Evolutionary conservation across 2,797 vertebrate genomes (phyloP), one percentile per base, ranked within the genome.

Genomic region (Sebastes steindachneri): DNA sequence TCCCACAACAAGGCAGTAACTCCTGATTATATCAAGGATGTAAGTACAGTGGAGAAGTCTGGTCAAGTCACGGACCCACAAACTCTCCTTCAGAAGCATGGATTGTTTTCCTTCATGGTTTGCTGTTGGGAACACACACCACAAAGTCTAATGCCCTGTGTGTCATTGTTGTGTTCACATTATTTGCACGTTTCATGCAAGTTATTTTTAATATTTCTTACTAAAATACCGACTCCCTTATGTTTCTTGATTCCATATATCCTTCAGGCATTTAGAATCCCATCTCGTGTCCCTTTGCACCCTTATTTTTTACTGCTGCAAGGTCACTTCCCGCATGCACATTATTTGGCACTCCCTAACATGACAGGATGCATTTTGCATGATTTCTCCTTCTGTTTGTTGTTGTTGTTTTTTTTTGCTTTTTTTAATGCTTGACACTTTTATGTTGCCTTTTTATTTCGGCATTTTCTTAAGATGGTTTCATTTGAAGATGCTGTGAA

Each of bases 11-110:
- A 95, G 74, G 77, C 96, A 26, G 97, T 99, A 88, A 97, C 97
- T 0, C 97, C 98, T 1, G 97, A 99, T 84, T 95, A 96, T 80
- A 95, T 99, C 90, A 99, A 98, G 87, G 95, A 99, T 58, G 98
- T 99, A 95, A 97, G 97, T 96, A 93, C 68, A 35, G 58, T 12
- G 73, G 31, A 28, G 21, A 45, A 1, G n/a, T 55, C 48, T 4
- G 53, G 21, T 11, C 35, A 2, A 2, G 11, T 11, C 60, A 12
- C 2, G 29, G 79, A 72, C 4, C 35, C 45, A n/a, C n/a, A 9
- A 17, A 58, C 55, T 31, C 67, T 73, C 79, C 82, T 5, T 25
- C 74, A 31, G 25, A 72, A 31, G 72, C 84, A 80, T 69, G 79
- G 37, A 29, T 64, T 19, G 14, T 48, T 66, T 10, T 7, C 7